Evolutionary conservation across 2,113 vertebrate genomes (phyloP).

Genomic region (Podilymbus podiceps): DNA sequence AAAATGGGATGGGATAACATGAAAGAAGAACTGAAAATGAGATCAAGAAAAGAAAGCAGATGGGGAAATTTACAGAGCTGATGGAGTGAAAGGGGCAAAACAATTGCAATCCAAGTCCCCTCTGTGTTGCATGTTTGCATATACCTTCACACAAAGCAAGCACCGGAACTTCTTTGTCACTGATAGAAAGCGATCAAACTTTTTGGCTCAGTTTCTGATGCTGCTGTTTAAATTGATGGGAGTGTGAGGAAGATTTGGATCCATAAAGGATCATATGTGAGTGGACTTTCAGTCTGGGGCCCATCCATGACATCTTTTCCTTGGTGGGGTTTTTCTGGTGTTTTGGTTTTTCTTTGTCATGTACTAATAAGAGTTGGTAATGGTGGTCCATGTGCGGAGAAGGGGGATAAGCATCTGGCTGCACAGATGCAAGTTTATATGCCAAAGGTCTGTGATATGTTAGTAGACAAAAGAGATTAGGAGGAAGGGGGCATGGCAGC

Average conservation of each 20-base stretch:
- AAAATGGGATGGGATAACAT: neutral
- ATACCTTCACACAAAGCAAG: neutral
- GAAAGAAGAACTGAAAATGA: neutral
- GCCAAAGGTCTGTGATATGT: fast-evolving
- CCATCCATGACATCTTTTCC: neutral
- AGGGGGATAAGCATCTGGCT: neutral
- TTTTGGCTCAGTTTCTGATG: neutral
- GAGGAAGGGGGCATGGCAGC: neutral
- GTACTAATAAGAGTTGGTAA: neutral
- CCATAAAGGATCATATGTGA: neutral
- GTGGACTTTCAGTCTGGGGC: fast-evolving
- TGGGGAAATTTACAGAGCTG: neutral
- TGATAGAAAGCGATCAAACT: neutral
- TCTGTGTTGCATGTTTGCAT: neutral
- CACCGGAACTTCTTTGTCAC: too few species aligned
- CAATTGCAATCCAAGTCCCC: neutral
- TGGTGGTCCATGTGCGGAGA: neutral
- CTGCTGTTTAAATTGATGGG: neutral
- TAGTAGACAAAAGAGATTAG: neutral
- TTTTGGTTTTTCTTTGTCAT: neutral
- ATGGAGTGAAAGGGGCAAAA: neutral
- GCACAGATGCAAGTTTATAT: neutral
- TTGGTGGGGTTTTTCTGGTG: too few species aligned
- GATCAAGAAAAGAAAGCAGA: neutral
- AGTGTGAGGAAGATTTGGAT: too few species aligned